A percentile compares a stretch with the other conserved stretches of the same genome.
Conservation (phyloP, 1,140 invertebrate species). For the Drosophila kanapiae region DNA sequence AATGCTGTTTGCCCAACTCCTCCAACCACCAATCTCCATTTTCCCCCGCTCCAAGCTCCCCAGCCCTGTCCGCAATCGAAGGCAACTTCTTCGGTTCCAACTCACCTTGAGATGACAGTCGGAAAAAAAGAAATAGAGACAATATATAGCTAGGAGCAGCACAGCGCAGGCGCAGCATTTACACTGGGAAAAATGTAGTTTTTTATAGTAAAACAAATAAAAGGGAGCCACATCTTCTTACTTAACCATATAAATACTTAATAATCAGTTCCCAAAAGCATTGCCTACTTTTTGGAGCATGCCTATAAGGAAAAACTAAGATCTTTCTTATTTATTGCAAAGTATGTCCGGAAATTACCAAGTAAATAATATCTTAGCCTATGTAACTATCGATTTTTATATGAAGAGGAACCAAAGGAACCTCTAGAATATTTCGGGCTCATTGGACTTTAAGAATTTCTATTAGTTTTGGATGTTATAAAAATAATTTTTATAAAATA, state of each 20-base stretch:
- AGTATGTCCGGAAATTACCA: neutral
- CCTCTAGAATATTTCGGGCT: neutral
- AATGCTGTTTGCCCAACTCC: conserved; percentile 58
- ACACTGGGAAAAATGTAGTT: conserved; percentile 3
- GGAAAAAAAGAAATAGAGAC: conserved; percentile 42
- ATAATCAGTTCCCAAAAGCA: neutral
- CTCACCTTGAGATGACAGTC: conserved; percentile 47
- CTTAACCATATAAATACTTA: no score
- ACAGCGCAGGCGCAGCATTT: conserved; percentile 24
- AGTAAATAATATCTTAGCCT: no score
- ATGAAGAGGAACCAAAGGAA: neutral
- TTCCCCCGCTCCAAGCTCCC: neutral
- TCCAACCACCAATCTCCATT: conserved; percentile 12
- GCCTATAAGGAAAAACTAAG: neutral
- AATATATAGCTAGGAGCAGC: conserved; percentile 14
- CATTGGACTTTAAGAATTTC: neutral
- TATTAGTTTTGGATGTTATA: neutral
- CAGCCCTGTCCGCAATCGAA: conserved; percentile 1
- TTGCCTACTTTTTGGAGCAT: neutral
- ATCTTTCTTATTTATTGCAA: neutral
- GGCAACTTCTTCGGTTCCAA: conserved; percentile 17
- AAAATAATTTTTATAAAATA: neutral
- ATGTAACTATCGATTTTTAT: neutral
- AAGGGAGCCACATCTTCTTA: accelerated
- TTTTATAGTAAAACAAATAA: neutral